phyloP scores from a whole-genome alignment of 2,797 vertebrate genomes.

The Phoxinus dragarum region DNA sequence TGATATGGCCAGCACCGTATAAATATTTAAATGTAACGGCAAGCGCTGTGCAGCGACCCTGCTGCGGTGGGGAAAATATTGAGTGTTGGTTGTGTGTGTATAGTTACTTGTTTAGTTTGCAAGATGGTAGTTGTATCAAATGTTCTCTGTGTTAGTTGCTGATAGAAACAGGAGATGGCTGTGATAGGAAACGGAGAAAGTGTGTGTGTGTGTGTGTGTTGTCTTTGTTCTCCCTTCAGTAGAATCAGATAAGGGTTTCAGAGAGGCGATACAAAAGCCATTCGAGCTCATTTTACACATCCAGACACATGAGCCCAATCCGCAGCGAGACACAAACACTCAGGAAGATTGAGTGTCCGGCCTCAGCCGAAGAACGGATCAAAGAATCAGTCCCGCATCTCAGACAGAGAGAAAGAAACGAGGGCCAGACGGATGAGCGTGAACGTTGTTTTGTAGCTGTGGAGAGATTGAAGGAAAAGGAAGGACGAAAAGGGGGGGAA shows the following conservation, averaged over 20 bases:
- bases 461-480: conserved; percentile 12
- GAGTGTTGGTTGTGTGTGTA: neutral
- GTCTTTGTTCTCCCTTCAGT: conserved; percentile 29
- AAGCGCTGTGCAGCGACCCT: neutral
- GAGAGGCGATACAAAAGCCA: conserved; percentile 38
- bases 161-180: conserved; percentile 46
- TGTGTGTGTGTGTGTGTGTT: conserved; percentile 36
- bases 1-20: neutral
- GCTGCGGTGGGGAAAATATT: neutral
- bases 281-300: conserved; percentile 47
- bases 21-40: neutral
- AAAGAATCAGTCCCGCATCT: conserved; percentile 29
- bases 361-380: conserved; percentile 23
- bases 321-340: conserved; percentile 49
- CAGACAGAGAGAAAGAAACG: conserved; percentile 5
- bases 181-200: conserved; percentile 22
- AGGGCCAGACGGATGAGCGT: conserved; percentile 10
- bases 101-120: conserved; percentile 14
- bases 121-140: conserved; percentile 15
- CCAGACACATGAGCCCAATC: conserved; percentile 43
- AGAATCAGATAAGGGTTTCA: conserved; percentile 49
- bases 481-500: neutral
- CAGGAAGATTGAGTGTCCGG: conserved; percentile 46
- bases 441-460: neutral
- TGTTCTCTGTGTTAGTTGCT: conserved; percentile 33